Evolutionary conservation across 1,140 invertebrate genomes (phyloP).

Genomic region (Ditylenchus dipsaci): DNA sequence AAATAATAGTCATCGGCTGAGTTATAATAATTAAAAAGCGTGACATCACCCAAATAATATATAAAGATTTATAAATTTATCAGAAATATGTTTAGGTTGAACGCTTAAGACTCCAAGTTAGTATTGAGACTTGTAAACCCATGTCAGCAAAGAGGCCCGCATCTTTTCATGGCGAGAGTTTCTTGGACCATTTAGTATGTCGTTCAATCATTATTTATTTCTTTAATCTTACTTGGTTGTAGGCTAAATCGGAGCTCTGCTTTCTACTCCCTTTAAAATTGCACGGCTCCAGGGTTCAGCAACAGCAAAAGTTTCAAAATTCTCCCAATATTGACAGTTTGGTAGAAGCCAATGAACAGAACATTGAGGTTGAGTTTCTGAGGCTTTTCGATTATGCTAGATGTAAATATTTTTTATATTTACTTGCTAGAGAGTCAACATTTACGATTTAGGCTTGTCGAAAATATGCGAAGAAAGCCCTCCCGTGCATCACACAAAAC

Average conservation of each 20-base stretch:
- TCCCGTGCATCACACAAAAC: neutral
- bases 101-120: too few relatives aligned
- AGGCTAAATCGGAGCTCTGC: constrained; percentile 24
- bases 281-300: constrained; percentile 22
- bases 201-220: too few relatives aligned
- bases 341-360: constrained; percentile 33
- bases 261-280: constrained; percentile 37
- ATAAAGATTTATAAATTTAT: too few relatives aligned
- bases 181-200: too few relatives aligned
- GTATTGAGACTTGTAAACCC: neutral
- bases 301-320: constrained; percentile 31
- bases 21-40: too few relatives aligned
- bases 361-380: constrained; percentile 38
- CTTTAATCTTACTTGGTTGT: neutral
- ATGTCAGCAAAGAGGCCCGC: neutral
- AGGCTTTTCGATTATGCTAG: constrained; percentile 31
- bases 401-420: constrained; percentile 6
- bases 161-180: neutral
- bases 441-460: neutral
- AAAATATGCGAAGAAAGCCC: constrained; percentile 4
- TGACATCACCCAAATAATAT: too few relatives aligned
- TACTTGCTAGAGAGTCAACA: neutral
- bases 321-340: constrained; percentile 15
- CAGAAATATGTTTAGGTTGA: too few relatives aligned
- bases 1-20: too few relatives aligned